These are phyloP conservation scores for Pelvicachromis taeniatus DNA, from an alignment of 2,113 vertebrate species.

Conservation along the genomic window DNA sequence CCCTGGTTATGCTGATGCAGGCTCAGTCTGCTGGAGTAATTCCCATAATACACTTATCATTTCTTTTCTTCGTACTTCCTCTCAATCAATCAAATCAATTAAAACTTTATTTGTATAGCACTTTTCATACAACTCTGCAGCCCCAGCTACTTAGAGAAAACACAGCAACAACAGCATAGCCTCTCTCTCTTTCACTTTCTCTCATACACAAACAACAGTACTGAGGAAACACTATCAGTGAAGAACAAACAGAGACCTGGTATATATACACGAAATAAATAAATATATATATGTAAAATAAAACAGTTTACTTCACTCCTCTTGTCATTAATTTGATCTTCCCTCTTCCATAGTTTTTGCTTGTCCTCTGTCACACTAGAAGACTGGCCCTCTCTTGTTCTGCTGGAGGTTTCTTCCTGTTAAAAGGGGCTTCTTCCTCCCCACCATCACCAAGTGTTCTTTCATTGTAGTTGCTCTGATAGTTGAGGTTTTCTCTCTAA, in stretches of 20 bases:
- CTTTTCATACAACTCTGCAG: not conserved
- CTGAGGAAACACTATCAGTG: not conserved
- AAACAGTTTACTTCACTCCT: not conserved
- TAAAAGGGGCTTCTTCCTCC: not conserved
- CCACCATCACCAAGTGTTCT: rapidly evolving
- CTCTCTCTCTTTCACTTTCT: not conserved
- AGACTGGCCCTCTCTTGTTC: not conserved
- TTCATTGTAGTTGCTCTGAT: not conserved
- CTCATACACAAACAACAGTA: rapidly evolving
- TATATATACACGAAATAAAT: not conserved
- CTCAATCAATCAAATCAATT: not conserved
- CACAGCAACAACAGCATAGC: not conserved
- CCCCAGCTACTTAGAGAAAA: not conserved
- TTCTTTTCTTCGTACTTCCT: not conserved
- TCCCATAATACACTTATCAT: not conserved
- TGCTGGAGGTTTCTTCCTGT: not conserved
- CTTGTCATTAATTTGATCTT: not conserved
- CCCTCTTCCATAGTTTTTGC: rapidly evolving
- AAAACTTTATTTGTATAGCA: not conserved
- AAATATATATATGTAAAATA: not conserved
- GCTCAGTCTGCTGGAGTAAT: not conserved
- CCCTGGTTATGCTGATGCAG: not conserved
- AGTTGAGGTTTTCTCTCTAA: not conserved
- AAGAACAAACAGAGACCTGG: not conserved
- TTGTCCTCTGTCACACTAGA: not conserved